phyloP scores from a whole-genome alignment of 2,113 vertebrate genomes.

The Vidua chalybeata region DNA sequence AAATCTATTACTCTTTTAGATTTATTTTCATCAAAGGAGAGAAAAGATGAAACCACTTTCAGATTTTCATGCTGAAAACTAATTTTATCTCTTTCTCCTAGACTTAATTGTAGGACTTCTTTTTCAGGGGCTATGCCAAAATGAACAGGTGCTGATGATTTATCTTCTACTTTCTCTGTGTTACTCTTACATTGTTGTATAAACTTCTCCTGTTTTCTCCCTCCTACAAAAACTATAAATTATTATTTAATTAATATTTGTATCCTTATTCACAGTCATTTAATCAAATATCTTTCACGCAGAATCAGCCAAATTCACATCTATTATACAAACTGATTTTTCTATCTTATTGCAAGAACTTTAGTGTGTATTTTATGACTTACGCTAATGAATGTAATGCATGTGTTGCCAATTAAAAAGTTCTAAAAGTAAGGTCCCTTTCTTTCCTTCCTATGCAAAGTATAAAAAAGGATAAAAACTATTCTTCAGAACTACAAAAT shows the following conservation, averaged over 20 bases:
- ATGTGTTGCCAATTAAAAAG: not conserved
- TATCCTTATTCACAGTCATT: not conserved
- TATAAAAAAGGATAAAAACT: not conserved
- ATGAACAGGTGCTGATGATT: slow-evolving; percentile 19
- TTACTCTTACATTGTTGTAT: slow-evolving; percentile 64
- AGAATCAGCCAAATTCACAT: not conserved
- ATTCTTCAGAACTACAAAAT: not conserved
- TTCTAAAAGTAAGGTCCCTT: not conserved
- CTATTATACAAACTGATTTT: not conserved
- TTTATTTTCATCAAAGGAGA: slow-evolving; percentile 61
- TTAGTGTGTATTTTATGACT: not conserved
- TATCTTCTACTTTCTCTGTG: slow-evolving; percentile 32
- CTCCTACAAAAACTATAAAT: slow-evolving; percentile 64
- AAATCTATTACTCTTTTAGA: slow-evolving; percentile 31
- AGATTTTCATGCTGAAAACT: slow-evolving; percentile 39
- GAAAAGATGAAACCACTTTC: slow-evolving; percentile 45
- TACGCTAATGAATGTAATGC: not conserved
- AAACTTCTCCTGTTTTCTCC: slow-evolving; percentile 65
- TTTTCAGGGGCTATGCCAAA: slow-evolving; percentile 44
- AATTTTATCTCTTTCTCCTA: slow-evolving; percentile 32
- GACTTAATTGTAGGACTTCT: slow-evolving; percentile 16
- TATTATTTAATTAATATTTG: not conserved
- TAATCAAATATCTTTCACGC: not conserved
- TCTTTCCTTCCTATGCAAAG: not conserved
- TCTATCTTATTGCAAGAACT: not conserved